Conservation (phyloP, 2,113 vertebrate genomes). For the Alethe castanea region DNA sequence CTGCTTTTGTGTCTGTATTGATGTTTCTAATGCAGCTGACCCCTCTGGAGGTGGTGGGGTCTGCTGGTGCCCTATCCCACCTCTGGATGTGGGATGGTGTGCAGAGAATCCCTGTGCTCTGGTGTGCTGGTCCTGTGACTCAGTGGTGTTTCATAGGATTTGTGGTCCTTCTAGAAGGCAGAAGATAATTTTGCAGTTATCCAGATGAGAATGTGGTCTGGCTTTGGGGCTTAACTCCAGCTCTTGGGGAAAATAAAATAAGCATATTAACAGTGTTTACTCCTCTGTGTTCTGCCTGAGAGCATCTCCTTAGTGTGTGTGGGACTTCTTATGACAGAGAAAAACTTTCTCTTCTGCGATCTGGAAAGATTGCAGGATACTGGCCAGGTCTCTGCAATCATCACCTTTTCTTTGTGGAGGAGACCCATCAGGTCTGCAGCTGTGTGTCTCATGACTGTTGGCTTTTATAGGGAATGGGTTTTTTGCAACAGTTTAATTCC, state of each 20-base stretch:
- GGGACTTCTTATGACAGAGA: background rate
- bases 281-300: background rate
- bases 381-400: background rate
- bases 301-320: background rate
- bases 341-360: background rate
- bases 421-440: background rate
- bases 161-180: background rate
- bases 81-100: background rate
- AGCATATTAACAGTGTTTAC: background rate
- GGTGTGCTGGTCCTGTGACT: background rate
- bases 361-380: background rate
- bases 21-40: background rate
- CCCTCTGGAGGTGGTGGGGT: background rate
- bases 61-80: background rate
- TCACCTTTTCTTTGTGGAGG: background rate
- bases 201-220: background rate
- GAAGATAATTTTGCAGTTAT: background rate
- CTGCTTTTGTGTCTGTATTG: background rate
- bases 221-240: background rate
- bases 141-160: background rate
- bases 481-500: conserved; percentile 9
- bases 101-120: background rate
- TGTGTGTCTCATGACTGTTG: background rate
- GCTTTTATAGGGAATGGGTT: background rate
- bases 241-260: background rate